These are phyloP conservation scores for Drosophila hydei DNA, from an alignment of 1,140 invertebrate genomes.

Conservation along the genomic window DNA sequence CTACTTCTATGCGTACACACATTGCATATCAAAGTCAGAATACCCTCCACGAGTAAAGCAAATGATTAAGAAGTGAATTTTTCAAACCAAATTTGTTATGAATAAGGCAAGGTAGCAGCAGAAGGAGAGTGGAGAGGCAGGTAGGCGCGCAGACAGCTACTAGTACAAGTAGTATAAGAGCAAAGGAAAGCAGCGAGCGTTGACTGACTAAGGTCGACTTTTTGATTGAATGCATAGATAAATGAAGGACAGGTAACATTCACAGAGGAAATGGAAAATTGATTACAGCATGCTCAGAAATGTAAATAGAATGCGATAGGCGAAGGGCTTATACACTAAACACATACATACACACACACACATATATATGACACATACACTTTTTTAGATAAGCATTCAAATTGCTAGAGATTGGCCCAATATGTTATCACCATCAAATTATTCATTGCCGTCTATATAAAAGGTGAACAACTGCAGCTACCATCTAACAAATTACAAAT, in stretches of 20 bases:
- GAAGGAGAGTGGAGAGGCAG: background rate
- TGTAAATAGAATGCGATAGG: constrained; percentile 6
- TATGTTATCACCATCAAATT: constrained; percentile 26
- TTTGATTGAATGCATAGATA: constrained; percentile 67
- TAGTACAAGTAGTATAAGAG: constrained; percentile 1
- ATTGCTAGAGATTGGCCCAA: constrained; percentile 32
- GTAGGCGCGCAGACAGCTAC: constrained; percentile 1
- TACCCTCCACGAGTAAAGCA: constrained; percentile 20
- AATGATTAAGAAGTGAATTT: constrained; percentile 42
- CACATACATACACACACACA: background rate
- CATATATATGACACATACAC: background rate
- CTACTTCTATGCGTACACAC: background rate
- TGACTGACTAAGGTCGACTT: constrained; percentile 60
- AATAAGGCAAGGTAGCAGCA: constrained; percentile 21
- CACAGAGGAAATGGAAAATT: constrained; percentile 34
- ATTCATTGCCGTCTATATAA: background rate
- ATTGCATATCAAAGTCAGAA: background rate
- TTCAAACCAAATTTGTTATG: constrained; percentile 46
- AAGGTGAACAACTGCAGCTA: constrained; percentile 13
- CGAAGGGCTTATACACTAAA: background rate
- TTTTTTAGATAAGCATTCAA: constrained; percentile 37
- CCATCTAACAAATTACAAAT: background rate
- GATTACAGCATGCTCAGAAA: constrained; percentile 42
- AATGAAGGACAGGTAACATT: constrained; percentile 36
- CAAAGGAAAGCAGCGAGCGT: constrained; percentile 7